These are phyloP conservation scores for Cherax destructor DNA, from an alignment of 1,140 invertebrate species.

Conservation along the genomic window DNA sequence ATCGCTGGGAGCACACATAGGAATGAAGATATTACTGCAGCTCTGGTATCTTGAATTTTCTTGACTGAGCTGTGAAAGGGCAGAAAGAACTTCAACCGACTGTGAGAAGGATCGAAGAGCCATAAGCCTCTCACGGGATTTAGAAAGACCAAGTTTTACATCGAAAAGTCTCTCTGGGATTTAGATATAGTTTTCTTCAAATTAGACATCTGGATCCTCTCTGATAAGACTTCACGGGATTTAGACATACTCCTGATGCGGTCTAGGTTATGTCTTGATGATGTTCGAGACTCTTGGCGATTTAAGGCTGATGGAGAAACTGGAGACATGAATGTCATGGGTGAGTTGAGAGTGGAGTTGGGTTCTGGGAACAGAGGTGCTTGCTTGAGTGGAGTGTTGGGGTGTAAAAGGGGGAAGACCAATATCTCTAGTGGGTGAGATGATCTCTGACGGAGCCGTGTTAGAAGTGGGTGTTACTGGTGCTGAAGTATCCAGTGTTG, in stretches of 20 bases:
- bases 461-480: neutral
- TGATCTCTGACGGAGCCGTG: conserved; percentile 30
- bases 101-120: conserved; percentile 68
- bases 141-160: conserved; percentile 43
- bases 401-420: conserved; percentile 52
- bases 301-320: conserved; percentile 15
- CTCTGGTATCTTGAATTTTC: conserved; percentile 66
- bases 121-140: conserved; percentile 56
- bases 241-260: conserved; percentile 77
- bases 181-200: conserved; percentile 74
- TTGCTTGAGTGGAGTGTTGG: conserved; percentile 50
- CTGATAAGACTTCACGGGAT: conserved; percentile 79
- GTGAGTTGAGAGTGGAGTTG: conserved; percentile 40
- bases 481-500: neutral
- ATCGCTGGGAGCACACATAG: conserved; percentile 34
- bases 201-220: conserved; percentile 77
- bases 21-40: conserved; percentile 69
- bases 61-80: conserved; percentile 64
- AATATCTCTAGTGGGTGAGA: conserved; percentile 44
- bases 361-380: conserved; percentile 35
- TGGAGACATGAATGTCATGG: conserved; percentile 51
- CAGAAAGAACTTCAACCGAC: conserved; percentile 68
- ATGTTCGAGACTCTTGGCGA: conserved; percentile 47
- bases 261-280: conserved; percentile 67
- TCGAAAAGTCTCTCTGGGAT: conserved; percentile 75